Base-by-base conservation (phyloP, 1,140 invertebrate genomes). In the Drosophila ironensis region DNA sequence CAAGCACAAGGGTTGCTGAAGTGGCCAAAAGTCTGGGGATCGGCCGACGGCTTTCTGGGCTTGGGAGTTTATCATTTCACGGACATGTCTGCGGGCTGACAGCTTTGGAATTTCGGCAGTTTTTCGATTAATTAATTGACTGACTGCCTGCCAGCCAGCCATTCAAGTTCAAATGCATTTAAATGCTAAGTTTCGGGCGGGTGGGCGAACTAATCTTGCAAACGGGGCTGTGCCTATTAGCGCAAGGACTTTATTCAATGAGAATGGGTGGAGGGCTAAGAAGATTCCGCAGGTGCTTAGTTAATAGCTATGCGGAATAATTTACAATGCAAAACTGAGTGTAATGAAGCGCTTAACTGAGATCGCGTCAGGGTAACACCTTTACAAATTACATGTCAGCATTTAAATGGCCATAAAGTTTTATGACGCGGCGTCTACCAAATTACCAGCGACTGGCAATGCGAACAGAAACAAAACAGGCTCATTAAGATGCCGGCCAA, bases 61-160 rank as follows among this genome's bases (percentile, higher is more conserved):
- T 71, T 40, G 52, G 51, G 37, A 50, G 57, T 71, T 81, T 60
- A 82, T 82, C 78, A 84, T 77, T 82, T 82, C 42, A 64, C 50
- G 53, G 63, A 64, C 78, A 59, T 66, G 77, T 82, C 77, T 77
- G 64, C 63, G 19, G 75, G 50, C 66, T 72, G 72, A 64, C 78
- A 69, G 68, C 67, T 71, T 53, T 64, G 78, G 67, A 75, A 77
- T 68, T 72, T 66, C 40, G 71, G 52, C 63, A 70, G 67, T 70
- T 51, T 70, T 70, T 70, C 66, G 66, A 71, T 71, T 71, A 71
- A 71, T 71, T 71, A 71, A 71, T 71, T 71, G 67, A 60, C 67
- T 38, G 45, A 17, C 33, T 25, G 44, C 27, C 56, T 38, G 2
- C 22, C 48, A 38, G 54, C 17, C 28, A 66, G n/a, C 22, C 64